Evolutionary conservation across 2,113 vertebrate genomes (phyloP).

Genomic region (Euleptes europaea): DNA sequence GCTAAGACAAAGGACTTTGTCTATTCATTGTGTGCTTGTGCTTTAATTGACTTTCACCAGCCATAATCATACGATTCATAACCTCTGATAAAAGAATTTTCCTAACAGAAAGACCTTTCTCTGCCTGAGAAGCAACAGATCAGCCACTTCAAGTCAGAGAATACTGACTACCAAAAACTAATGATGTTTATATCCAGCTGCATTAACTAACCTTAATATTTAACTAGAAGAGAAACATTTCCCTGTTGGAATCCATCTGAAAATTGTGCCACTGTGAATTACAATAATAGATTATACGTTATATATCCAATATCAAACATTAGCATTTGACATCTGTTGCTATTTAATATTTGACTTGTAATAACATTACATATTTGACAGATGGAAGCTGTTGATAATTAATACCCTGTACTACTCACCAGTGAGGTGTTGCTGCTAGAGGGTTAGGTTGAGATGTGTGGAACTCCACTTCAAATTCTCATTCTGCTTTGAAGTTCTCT

Average conservation of each 20-base stretch:
- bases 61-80: too few relatives aligned
- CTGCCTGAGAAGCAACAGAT: too few relatives aligned
- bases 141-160: too few relatives aligned
- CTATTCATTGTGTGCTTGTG: too few relatives aligned
- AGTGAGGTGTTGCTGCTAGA: not conserved
- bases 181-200: too few relatives aligned
- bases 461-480: not conserved
- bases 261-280: not conserved
- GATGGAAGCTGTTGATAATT: not conserved
- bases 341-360: conserved; percentile 4
- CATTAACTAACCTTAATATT: too few relatives aligned
- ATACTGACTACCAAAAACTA: too few relatives aligned
- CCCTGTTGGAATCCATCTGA: not conserved
- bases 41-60: too few relatives aligned
- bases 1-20: too few relatives aligned
- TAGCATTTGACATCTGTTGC: not conserved
- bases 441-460: not conserved
- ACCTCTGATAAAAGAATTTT: too few relatives aligned
- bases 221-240: too few relatives aligned
- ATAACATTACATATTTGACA: not conserved
- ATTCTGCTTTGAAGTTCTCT: not conserved
- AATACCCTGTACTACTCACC: not conserved
- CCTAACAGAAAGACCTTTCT: too few relatives aligned
- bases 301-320: not conserved
- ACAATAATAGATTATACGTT: not conserved